phyloP scores from a whole-genome alignment of 2,888 invertebrate genomes.

The Sinodicranocentrus sp. region DNA sequence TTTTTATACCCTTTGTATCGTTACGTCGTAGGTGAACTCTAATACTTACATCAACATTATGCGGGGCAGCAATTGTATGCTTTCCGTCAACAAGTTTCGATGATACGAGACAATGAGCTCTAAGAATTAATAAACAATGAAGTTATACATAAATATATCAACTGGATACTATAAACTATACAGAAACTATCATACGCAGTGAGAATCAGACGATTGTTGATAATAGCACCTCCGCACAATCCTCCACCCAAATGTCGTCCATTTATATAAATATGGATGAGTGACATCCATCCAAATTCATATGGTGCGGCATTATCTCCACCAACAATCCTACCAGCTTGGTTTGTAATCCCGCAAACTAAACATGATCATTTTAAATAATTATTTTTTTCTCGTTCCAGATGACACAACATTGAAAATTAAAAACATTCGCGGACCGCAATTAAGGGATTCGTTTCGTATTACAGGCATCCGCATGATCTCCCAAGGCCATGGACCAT shows the following conservation, averaged over 20 bases:
- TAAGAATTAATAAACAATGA: too few species aligned
- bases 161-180: too few species aligned
- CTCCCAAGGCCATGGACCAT: constrained; percentile 8
- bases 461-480: neutral
- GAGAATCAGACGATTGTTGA: constrained; percentile 31
- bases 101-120: constrained; percentile 42
- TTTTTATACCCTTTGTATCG: neutral
- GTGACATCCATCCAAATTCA: constrained; percentile 52
- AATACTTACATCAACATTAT: constrained; percentile 19
- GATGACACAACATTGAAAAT: too few species aligned
- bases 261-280: neutral
- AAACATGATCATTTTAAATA: too few species aligned
- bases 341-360: constrained; percentile 11
- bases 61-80: neutral
- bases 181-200: constrained; percentile 26
- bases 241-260: neutral
- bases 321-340: constrained; percentile 25
- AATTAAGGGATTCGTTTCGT: neutral
- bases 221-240: constrained; percentile 31
- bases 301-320: constrained; percentile 22
- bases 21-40: neutral
- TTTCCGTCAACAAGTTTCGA: neutral
- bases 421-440: neutral
- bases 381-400: too few species aligned
- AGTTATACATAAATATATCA: too few species aligned